phyloP scores from a whole-genome alignment of 2,888 invertebrate genomes.

The Sarcophaga carnaria region DNA sequence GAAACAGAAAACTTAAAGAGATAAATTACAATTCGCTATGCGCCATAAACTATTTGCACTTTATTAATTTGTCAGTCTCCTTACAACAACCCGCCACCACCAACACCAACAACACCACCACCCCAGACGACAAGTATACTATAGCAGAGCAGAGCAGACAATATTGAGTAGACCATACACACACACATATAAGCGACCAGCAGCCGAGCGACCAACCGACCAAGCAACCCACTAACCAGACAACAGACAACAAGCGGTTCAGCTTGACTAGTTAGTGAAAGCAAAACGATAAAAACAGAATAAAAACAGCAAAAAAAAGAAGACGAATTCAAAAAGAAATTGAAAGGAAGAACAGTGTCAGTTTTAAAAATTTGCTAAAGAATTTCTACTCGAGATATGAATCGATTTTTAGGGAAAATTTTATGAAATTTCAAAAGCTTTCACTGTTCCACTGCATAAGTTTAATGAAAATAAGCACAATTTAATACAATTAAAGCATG shows the following conservation, averaged over 20 bases:
- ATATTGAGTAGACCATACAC: background rate
- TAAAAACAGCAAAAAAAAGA: no score
- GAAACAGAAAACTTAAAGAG: conserved; percentile 37
- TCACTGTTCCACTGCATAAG: background rate
- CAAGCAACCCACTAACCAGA: background rate
- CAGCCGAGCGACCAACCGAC: background rate
- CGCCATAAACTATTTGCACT: conserved; percentile 68
- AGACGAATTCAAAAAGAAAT: no score
- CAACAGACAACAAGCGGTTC: conserved; percentile 24
- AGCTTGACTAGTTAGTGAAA: conserved; percentile 41
- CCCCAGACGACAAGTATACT: conserved; percentile 16
- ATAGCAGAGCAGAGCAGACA: conserved; percentile 9
- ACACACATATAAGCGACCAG: background rate
- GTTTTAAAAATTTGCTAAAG: no score
- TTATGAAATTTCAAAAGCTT: background rate
- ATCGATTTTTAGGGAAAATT: no score
- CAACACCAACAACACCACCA: background rate
- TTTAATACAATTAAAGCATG: conserved; percentile 50
- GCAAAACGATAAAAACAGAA: conserved; percentile 8
- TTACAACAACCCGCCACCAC: conserved; percentile 29
- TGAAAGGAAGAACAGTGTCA: no score
- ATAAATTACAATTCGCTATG: conserved; percentile 66
- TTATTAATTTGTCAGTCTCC: conserved; percentile 68
- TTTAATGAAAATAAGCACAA: conserved; percentile 34
- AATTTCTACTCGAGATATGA: no score